Evolutionary conservation across 2,797 vertebrate species (phyloP), one percentile per base, ranked within the genome.

Genomic region (Buceros bicornis): DNA sequence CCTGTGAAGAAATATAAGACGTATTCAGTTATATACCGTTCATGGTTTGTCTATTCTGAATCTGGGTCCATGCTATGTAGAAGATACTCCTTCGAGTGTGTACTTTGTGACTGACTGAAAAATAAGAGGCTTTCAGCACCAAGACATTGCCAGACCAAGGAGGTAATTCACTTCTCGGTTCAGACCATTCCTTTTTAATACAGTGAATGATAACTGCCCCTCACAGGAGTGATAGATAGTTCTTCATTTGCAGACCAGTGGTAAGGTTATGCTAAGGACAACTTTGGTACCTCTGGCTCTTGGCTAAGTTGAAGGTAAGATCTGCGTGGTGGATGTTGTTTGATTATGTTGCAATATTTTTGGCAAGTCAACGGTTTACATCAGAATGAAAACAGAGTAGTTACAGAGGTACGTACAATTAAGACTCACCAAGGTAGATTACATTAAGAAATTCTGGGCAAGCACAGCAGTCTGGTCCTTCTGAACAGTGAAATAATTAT

Each of bases 401-500:
- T 56, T 93, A 26, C 1, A 40, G 77, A 60, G 10, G 7, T 66
- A 28, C 70, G 56, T 64, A 15, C 5, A 58, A 43, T 53, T 66
- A 60, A 37, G 20, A 42, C 26, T 60, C 15, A 7, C 17, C n/a
- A 11, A 29, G 45, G 29, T 78, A 91, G 76, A 83, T 78, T 95
- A 61, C 50, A 45, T 87, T 83, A 91, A 96, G 85, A 95, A 85
- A 93, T 94, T 93, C 71, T 95, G 95, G 94, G 91, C 87, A 69
- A 47, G 71, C 81, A 22, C 70, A 71, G 60, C 86, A 89, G 65
- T 61, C 37, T 82, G n/a, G 70, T 97, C 84, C 67, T 82, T 96
- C 88, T 93, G 73, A 90, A 72, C 47, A 88, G 42, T 48, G 70
- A 87, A 90, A 70, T 64, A 83, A 76, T 84, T 87, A 47, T 77